Percentiles rank a stretch among this genome's conserved stretches.
Evolutionary conservation across 2,797 vertebrate genomes (phyloP).

Genomic region (Neopelma chrysocephalum): DNA sequence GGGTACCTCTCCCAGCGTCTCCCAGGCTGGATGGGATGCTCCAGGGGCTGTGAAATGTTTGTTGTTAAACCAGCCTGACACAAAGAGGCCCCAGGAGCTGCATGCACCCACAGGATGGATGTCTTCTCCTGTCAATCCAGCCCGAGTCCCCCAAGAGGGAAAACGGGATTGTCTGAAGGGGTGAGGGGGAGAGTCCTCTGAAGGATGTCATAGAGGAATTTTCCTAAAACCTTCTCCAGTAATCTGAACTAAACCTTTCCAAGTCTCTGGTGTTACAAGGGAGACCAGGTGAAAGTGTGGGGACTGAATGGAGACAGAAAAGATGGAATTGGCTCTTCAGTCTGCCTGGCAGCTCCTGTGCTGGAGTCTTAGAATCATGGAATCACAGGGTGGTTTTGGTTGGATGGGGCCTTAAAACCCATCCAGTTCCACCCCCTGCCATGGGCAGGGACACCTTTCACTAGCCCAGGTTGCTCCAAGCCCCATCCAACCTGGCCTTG

Average conservation of each 20-base stretch:
- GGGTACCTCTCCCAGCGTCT: neutral
- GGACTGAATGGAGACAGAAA: neutral
- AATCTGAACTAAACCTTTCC: neutral
- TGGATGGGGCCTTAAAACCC: neutral
- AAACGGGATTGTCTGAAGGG: neutral
- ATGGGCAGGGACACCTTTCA: neutral
- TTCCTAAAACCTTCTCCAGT: neutral
- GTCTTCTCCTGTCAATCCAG: constrained; percentile 55
- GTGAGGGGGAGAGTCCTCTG: neutral
- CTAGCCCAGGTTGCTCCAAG: neutral
- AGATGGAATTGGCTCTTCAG: neutral
- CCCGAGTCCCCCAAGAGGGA: neutral
- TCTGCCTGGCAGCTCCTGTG: neutral
- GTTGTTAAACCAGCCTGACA: constrained; percentile 74
- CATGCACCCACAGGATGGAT: constrained; percentile 39
- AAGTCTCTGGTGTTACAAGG: neutral
- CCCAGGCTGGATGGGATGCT: neutral
- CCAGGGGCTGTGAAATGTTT: constrained; percentile 70
- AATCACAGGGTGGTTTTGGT: neutral
- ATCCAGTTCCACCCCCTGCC: neutral
- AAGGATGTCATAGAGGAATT: constrained; percentile 30
- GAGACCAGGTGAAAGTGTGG: neutral
- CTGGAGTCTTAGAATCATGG: neutral
- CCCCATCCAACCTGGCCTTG: rapidly evolving
- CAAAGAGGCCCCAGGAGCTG: constrained; percentile 37